phyloP scores from a whole-genome alignment of 2,888 invertebrate genomes.

The Cryptophagus acutangulus region DNA sequence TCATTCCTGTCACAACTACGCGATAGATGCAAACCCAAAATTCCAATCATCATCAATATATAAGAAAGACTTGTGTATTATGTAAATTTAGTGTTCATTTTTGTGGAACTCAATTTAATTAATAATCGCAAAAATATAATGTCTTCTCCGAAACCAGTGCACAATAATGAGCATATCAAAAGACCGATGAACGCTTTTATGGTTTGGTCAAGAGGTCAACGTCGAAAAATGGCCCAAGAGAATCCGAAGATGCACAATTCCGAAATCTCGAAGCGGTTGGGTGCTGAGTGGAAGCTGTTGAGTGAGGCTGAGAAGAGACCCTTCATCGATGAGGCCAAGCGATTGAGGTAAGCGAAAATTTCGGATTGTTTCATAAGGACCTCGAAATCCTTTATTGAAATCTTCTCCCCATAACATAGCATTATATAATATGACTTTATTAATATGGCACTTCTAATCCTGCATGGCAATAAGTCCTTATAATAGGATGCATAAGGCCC shows the following conservation, averaged over 20 bases:
- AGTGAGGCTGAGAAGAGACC: slow-evolving; percentile 82
- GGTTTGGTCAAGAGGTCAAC: slow-evolving; percentile 87
- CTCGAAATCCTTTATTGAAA: too few species aligned
- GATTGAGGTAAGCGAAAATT: slow-evolving; percentile 62
- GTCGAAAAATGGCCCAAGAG: slow-evolving; percentile 89
- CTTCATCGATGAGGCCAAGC: slow-evolving; percentile 86
- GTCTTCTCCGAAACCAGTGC: slow-evolving; percentile 39
- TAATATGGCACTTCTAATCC: slow-evolving; percentile 46
- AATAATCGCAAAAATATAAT: slow-evolving; percentile 16
- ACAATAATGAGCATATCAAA: slow-evolving; percentile 62
- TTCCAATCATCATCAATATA: slow-evolving; percentile 2
- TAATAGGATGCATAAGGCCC: slow-evolving; percentile 42
- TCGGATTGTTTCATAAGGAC: too few species aligned
- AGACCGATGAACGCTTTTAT: slow-evolving; percentile 79
- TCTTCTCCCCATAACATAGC: slow-evolving; percentile 32
- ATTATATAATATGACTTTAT: slow-evolving; percentile 48
- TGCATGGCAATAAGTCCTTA: slow-evolving; percentile 36
- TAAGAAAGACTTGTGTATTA: neutral
- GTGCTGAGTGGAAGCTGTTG: slow-evolving; percentile 84
- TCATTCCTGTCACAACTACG: slow-evolving; percentile 19
- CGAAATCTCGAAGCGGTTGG: slow-evolving; percentile 81
- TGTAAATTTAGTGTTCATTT: neutral
- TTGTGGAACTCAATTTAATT: neutral
- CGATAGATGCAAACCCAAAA: slow-evolving; percentile 15
- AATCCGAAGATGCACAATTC: slow-evolving; percentile 94